Evolutionary conservation across 2,797 vertebrate species (phyloP), one percentile per base, ranked within the genome.

Genomic region (Labroides dimidiatus): DNA sequence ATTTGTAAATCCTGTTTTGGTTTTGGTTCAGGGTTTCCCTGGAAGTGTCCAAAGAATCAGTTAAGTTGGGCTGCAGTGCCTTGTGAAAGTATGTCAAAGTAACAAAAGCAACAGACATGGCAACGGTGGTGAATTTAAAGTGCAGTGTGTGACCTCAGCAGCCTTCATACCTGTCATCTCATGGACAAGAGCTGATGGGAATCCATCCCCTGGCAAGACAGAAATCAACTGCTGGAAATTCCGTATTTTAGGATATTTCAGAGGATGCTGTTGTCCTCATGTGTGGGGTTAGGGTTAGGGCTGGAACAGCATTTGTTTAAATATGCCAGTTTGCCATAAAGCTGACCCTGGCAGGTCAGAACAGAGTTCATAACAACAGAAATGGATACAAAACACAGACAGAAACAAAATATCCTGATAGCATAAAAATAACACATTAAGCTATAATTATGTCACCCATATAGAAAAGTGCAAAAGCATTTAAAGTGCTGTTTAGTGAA

Each of bases 71-170:
- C 81, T 99, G 96, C 88, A 98, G 98, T 75, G 96, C 97, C 76
- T 91, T 98, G 85, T 96, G 96, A 92, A 99, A 99, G 97, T 98
- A n/a, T n/a, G n/a, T n/a, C n/a, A n/a, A 95, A 96, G 97, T 97
- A 69, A 36, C 30, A 42, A 13, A 45, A 47, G 51, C 30, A 19
- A 39, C 65, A 63, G 37, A 50, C 44, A 33, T 17, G 20, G 10
- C 54, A 61, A 53, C 21, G 16, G n/a, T 55, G 77, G 70, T 64
- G 75, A 19, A 44, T 12, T 10, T 92, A 76, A 89, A 79, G 55
- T 73, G 84, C 66, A 41, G 50, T 74, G 19, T 67, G 48, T 64
- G 72, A 88, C 89, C 79, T 21, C 78, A 36, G 63, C 85, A 99
- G 96, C 81, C 97, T 27, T 96, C 0, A 96, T 99, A 66, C 96